Evolutionary conservation across 1,140 invertebrate species (phyloP).

Genomic region (Zeugodacus cucurbitae): DNA sequence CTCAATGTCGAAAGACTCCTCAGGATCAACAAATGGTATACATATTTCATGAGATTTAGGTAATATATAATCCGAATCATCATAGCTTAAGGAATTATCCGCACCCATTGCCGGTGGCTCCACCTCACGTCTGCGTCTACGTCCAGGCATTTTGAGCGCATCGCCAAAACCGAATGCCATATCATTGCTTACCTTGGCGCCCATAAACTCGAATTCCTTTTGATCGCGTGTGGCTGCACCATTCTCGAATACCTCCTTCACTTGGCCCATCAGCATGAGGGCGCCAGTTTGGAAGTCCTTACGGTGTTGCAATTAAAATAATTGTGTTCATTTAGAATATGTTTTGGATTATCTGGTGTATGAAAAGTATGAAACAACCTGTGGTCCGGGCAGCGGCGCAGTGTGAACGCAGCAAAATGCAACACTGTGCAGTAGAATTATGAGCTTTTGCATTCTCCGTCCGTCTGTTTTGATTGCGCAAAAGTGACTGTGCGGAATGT

Average conservation of each 20-base stretch:
- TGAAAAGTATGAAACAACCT: neutral
- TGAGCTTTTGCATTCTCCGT: neutral
- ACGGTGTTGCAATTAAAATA: neutral
- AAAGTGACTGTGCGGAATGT: neutral
- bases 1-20: neutral
- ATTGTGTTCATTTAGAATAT: neutral
- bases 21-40: neutral
- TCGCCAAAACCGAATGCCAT: constrained; percentile 52
- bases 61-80: neutral
- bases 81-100: neutral
- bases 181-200: constrained; percentile 42
- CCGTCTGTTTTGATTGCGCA: neutral
- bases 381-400: neutral
- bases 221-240: constrained; percentile 48
- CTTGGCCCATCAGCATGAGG: constrained; percentile 49
- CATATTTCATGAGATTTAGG: neutral
- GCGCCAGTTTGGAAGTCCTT: constrained; percentile 51
- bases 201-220: constrained; percentile 50
- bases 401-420: neutral
- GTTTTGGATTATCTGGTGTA: neutral
- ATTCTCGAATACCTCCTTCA: constrained; percentile 51
- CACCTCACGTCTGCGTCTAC: neutral
- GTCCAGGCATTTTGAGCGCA: constrained; percentile 44
- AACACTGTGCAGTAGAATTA: neutral
- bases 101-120: neutral